Evolutionary conservation across 2,888 invertebrate genomes (phyloP).

Genomic region (Sialis fuliginosa): DNA sequence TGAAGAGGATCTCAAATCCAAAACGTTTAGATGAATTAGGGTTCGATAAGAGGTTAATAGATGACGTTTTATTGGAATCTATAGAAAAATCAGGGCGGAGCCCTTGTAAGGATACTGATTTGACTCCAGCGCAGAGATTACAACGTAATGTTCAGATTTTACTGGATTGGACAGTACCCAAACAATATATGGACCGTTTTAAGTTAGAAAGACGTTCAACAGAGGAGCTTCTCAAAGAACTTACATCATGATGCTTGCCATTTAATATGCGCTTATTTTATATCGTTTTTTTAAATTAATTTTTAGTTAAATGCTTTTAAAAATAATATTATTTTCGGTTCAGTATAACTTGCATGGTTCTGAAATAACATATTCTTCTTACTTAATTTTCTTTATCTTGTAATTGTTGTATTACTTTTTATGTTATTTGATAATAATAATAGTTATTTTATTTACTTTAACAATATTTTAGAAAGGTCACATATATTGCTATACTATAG

Average conservation of each 20-base stretch:
- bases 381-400: too few species aligned
- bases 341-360: too few species aligned
- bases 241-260: conserved; percentile 32
- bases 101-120: conserved; percentile 37
- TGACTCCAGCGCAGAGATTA: conserved; percentile 43
- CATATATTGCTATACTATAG: too few species aligned
- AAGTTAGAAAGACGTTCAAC: conserved; percentile 53
- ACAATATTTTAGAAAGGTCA: too few species aligned
- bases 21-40: conserved; percentile 61
- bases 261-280: not conserved
- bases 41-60: conserved; percentile 54
- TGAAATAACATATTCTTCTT: too few species aligned
- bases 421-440: too few species aligned
- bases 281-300: not conserved
- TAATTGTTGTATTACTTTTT: too few species aligned
- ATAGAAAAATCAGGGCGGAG: conserved; percentile 54
- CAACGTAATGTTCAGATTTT: conserved; percentile 60
- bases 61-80: conserved; percentile 63
- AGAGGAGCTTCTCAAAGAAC: conserved; percentile 60
- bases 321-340: too few species aligned
- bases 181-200: conserved; percentile 58
- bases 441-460: too few species aligned
- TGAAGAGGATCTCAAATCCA: conserved; percentile 69
- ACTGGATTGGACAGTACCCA: conserved; percentile 65
- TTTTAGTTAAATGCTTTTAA: too few species aligned